Percentiles rank a stretch among this genome's conserved stretches.
These are phyloP conservation scores for Bos javanicus DNA, from an alignment of 2,113 vertebrate genomes.

Conservation along the genomic window DNA sequence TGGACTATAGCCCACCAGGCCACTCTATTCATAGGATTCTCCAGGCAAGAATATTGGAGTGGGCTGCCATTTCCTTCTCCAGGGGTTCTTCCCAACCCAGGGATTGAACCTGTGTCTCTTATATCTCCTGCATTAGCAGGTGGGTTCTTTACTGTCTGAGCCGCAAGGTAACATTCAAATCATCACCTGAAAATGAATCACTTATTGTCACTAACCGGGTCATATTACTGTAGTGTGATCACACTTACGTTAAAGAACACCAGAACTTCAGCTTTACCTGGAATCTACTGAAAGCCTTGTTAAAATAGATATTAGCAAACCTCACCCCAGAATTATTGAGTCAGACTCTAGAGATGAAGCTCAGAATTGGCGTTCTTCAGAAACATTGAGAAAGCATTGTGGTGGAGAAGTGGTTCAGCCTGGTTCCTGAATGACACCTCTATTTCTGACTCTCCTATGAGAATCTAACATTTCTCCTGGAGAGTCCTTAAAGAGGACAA, in stretches of 20 bases:
- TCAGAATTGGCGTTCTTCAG: not conserved
- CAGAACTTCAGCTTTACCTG: not conserved
- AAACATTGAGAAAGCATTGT: not conserved
- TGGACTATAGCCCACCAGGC: not conserved
- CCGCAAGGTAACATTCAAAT: not conserved
- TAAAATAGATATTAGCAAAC: not conserved
- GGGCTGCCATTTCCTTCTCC: not conserved
- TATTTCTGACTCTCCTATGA: not conserved
- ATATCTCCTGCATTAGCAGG: not conserved
- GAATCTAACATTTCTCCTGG: not conserved
- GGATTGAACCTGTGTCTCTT: not conserved
- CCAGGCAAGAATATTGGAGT: not conserved
- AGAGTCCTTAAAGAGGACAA: not conserved
- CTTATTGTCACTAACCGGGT: not conserved
- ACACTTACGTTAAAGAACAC: not conserved
- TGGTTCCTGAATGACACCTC: not conserved
- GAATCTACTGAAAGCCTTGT: not conserved
- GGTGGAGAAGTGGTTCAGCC: not conserved
- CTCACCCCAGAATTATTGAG: not conserved
- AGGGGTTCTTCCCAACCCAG: not conserved
- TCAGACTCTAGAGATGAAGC: not conserved
- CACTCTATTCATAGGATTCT: not conserved
- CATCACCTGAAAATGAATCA: not conserved
- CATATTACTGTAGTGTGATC: not conserved
- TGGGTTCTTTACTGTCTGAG: not conserved